Evolutionary conservation across 2,113 vertebrate genomes (phyloP).

Genomic region (Budorcas taxicolor): DNA sequence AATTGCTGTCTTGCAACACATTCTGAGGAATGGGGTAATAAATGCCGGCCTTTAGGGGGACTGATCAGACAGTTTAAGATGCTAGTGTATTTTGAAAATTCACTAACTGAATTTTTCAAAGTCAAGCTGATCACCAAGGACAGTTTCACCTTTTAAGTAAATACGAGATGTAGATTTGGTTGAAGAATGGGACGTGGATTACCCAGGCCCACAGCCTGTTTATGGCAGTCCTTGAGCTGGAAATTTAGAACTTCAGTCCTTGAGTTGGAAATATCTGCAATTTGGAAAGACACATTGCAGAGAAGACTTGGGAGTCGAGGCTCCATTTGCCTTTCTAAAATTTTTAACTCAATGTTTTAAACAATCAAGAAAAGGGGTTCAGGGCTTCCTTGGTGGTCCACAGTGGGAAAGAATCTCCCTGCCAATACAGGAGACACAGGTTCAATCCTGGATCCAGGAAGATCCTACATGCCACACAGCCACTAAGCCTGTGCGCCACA

Average conservation of each 20-base stretch:
- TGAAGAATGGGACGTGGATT: not conserved
- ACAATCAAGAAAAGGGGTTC: not conserved
- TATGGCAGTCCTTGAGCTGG: not conserved
- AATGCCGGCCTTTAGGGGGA: not conserved
- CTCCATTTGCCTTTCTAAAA: not conserved
- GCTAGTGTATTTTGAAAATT: not conserved
- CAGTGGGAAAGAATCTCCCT: not conserved
- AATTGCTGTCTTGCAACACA: not conserved
- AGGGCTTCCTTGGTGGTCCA: not conserved
- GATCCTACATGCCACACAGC: not conserved
- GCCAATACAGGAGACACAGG: not conserved
- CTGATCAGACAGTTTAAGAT: not conserved
- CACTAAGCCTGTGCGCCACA: not conserved
- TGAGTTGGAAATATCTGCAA: not conserved
- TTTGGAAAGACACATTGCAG: not conserved
- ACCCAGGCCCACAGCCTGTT: no score
- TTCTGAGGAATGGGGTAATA: not conserved
- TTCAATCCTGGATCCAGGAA: not conserved
- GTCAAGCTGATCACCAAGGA: slow-evolving; percentile 11
- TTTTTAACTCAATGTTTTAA: not conserved
- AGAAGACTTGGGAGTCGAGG: not conserved
- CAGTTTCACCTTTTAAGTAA: not conserved
- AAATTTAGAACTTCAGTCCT: not conserved
- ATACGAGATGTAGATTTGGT: not conserved
- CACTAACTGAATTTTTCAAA: slow-evolving; percentile 23